Base-by-base conservation (phyloP, 1,140 invertebrate genomes). In the Gonioctena quinquepunctata region DNA sequence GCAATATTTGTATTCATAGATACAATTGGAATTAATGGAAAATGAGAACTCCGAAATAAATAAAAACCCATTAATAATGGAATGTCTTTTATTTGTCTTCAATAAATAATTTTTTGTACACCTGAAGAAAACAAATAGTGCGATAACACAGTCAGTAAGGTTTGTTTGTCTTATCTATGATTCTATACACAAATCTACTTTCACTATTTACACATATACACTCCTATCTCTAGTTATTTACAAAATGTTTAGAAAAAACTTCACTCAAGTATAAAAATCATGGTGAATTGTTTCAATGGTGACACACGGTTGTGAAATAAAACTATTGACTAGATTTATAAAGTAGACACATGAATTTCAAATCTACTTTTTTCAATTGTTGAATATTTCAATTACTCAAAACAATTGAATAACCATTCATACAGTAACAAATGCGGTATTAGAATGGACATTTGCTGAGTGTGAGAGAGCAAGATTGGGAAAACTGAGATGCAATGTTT, bases 81-180 rank as follows among this genome's bases (percentile, higher is more conserved):
- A 71, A 71, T 66, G 64, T 71, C 69, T 71, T 71, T 71, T 71
- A 71, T 71, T 70, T 66, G 42, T 65, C 18, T 67, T 71, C 60
- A 71, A 71, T 71, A 71, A 71, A 71, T 71, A 48, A 71, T 52
- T 67, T 70, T 71, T 65, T 71, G 66, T 66, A 66, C 63, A 66
- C 63, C 69, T 61, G 62, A 48, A 66, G 64, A 71, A 61, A 71
- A 71, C 56, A 60, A 71, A 54, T 50, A 52, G 65, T 66, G 66
- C 63, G 65, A 71, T 61, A 42, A 60, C 22, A 67, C 57, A 66
- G 65, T 66, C 64, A 67, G 48, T 66, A 49, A 28, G 27, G 42
- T 33, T 54, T 60, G 56, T 56, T 42, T 57, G 59, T 54, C 66
- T 62, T 65, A 70, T 65, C 65, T 70, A 70, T 42, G 11, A 11